Evolutionary conservation across 2,888 invertebrate species (phyloP), one percentile per base, ranked within the genome.

Genomic region (Heteromurus nitidus): DNA sequence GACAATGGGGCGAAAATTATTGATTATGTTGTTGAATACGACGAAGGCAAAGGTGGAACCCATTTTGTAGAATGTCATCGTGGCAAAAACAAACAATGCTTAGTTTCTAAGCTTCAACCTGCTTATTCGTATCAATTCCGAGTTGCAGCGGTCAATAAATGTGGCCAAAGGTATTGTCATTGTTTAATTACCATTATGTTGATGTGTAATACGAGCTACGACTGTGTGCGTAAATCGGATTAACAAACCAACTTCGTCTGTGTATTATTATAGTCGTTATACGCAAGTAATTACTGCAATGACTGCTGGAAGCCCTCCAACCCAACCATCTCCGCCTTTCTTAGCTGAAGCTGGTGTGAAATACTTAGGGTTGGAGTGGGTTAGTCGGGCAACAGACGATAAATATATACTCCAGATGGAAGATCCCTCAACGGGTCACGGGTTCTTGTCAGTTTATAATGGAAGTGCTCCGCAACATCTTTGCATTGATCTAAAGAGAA

Each of bases 341-440:
- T 90, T 96, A 77, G 91, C 91, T 55, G 91, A 92, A 86, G 92
- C 93, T 75, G 91, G 91, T 69, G 91, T 94, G 68, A 92, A 91
- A 86, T 90, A 92, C 68, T 90, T 96, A 74, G 91, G 92, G 82
- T 90, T 96, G 58, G 91, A 92, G 65, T 96, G 96, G 96, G 92
- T 92, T 86, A 90, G 92, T 68, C 91, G 95, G 64, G 92, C 93
- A 44, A 92, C 92, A 87, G 96, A 95, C 88, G 95, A 95, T 82
- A 93, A 94, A 88, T 96, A 94, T 89, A 92, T 93, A 72, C 91
- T 96, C 83, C 96, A 96, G 90, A 94, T 96, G 93, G 93, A 95
- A 88, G 91, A 92, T 86, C 90, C 91, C 31, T 89, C 91, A 11
- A 91, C 92, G 69, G 93, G 94, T 13, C 94, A 95, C 90, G 95